phyloP scores from a whole-genome alignment of 1,140 invertebrate genomes.

The Phthorimaea operculella region DNA sequence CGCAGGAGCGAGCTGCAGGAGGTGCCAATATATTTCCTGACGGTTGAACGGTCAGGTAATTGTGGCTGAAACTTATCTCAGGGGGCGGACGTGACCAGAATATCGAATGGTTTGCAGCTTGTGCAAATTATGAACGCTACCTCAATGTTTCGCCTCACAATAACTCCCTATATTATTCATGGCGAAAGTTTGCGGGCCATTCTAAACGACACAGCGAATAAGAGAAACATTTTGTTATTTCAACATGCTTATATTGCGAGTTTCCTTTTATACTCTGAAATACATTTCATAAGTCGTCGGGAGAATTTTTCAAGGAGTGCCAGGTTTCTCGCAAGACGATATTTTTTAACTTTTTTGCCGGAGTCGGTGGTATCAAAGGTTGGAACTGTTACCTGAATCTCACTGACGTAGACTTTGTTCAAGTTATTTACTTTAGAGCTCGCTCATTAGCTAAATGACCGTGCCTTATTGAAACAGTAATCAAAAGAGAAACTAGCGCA shows the following conservation, averaged over 20 bases:
- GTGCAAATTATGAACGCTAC: constrained; percentile 55
- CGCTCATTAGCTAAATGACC: constrained; percentile 58
- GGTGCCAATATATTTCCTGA: constrained; percentile 66
- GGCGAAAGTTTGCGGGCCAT: background rate
- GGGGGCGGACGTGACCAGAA: constrained; percentile 55
- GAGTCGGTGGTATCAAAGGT: constrained; percentile 45
- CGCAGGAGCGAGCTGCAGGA: constrained; percentile 30
- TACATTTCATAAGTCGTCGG: constrained; percentile 3
- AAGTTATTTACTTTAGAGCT: constrained; percentile 54
- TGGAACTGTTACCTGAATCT: constrained; percentile 33
- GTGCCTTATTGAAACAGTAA: constrained; percentile 49
- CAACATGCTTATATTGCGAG: constrained; percentile 1
- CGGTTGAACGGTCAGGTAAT: constrained; percentile 65
- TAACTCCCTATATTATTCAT: background rate
- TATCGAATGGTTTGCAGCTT: constrained; percentile 43
- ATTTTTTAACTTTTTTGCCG: constrained; percentile 31
- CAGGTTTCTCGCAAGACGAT: constrained; percentile 12
- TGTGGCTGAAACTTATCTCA: constrained; percentile 65
- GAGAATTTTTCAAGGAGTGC: constrained; percentile 1
- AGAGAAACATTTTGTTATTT: constrained; percentile 3
- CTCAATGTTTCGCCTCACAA: constrained; percentile 17
- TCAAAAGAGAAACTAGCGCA: constrained; percentile 27
- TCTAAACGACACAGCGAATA: background rate
- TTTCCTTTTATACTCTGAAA: background rate
- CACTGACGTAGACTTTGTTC: constrained; percentile 48